phyloP scores from a whole-genome alignment of 2,113 vertebrate genomes.

The Sclerurus mexicanus region DNA sequence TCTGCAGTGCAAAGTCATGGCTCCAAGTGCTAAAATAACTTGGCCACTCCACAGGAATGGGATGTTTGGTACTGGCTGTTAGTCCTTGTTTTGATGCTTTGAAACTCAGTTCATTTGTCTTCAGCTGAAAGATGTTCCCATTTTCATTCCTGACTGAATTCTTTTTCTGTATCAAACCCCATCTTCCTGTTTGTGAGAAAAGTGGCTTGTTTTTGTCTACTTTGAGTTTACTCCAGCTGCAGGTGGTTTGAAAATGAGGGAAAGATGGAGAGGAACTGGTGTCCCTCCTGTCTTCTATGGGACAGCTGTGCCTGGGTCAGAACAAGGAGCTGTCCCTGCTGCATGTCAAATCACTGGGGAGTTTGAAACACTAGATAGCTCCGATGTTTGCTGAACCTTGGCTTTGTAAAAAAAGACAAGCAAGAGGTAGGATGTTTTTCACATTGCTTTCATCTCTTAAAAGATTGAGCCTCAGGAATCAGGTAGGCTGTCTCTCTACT shows the following conservation, averaged over 20 bases:
- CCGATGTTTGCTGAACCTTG: not conserved
- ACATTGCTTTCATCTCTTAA: not conserved
- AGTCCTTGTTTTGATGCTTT: not conserved
- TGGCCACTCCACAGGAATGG: not conserved
- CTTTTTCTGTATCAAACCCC: not conserved
- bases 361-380: not conserved
- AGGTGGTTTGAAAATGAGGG: constrained; percentile 19
- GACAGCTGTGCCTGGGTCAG: not conserved
- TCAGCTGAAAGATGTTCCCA: not conserved
- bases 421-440: not conserved
- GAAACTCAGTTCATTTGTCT: not conserved
- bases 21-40: not conserved
- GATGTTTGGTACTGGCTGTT: not conserved
- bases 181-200: constrained; percentile 49
- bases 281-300: not conserved
- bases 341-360: not conserved
- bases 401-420: not conserved
- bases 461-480: not conserved
- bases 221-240: not conserved
- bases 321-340: not conserved
- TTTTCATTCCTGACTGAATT: constrained; percentile 25
- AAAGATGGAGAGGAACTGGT: not conserved
- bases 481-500: not conserved
- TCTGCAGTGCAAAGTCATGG: not conserved
- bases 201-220: not conserved